Evolutionary conservation across 2,888 invertebrate species (phyloP).

Genomic region (Tachina fera): DNA sequence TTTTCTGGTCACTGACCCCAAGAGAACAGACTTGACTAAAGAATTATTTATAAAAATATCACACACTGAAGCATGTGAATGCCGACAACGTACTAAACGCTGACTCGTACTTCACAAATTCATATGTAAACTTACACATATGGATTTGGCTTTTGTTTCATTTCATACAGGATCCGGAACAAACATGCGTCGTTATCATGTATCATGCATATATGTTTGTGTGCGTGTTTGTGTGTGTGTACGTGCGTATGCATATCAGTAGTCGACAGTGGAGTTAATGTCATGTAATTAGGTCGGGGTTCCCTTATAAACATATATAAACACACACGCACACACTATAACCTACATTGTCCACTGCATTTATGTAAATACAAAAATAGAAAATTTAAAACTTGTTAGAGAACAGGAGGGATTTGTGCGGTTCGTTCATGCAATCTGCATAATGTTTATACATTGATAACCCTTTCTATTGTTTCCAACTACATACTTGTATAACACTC

Average conservation of each 20-base stretch:
- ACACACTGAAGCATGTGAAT: slow-evolving; percentile 9
- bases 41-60: neutral
- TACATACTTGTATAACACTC: neutral
- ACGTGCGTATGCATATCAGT: neutral
- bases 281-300: slow-evolving; percentile 6
- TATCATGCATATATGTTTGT: neutral
- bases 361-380: slow-evolving; percentile 12
- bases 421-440: neutral
- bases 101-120: neutral
- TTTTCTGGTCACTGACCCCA: neutral
- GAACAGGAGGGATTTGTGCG: slow-evolving; percentile 15
- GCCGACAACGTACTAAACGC: slow-evolving; percentile 1
- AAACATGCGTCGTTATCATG: slow-evolving; percentile 37
- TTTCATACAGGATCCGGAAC: slow-evolving; percentile 1
- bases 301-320: neutral
- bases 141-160: neutral
- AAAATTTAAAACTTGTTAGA: neutral
- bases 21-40: slow-evolving; percentile 17
- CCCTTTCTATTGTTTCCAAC: neutral
- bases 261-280: neutral
- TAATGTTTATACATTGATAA: slow-evolving; percentile 2
- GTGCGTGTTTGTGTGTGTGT: neutral
- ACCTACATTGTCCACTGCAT: slow-evolving; percentile 46
- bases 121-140: slow-evolving; percentile 19
- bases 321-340: neutral